phyloP scores from a whole-genome alignment of 2,797 vertebrate genomes.

The Leucoraja ocellata region DNA sequence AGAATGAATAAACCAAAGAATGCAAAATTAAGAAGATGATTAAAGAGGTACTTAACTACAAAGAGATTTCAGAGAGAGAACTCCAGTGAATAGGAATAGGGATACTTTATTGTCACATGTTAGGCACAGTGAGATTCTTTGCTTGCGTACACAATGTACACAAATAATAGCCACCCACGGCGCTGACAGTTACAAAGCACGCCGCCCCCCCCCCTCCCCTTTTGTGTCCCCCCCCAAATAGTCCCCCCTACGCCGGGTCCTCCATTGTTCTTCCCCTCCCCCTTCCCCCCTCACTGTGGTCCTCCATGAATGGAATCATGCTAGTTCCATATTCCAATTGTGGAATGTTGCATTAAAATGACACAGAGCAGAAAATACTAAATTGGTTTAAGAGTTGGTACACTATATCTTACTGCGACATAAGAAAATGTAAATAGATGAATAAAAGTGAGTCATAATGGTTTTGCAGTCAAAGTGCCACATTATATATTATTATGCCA shows the following conservation, averaged over 20 bases:
- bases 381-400: background rate
- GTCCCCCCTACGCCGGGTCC: too few species aligned
- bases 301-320: too few species aligned
- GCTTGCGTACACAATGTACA: too few species aligned
- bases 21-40: background rate
- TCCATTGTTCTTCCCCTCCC: too few species aligned
- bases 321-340: background rate
- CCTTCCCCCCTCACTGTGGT: too few species aligned
- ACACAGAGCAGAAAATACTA: background rate
- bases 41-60: background rate
- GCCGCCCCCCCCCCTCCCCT: too few species aligned
- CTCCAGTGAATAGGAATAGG: background rate
- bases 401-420: background rate
- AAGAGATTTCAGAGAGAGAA: background rate
- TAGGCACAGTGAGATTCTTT: too few species aligned
- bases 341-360: background rate
- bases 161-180: too few species aligned
- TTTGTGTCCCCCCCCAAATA: too few species aligned
- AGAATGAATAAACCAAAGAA: background rate
- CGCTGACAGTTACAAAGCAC: too few species aligned
- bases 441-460: background rate
- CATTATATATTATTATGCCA: background rate
- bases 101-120: too few species aligned
- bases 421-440: background rate
- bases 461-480: background rate